These are phyloP conservation scores for Danionella cerebrum DNA, from an alignment of 2,113 vertebrate genomes.

Conservation along the genomic window DNA sequence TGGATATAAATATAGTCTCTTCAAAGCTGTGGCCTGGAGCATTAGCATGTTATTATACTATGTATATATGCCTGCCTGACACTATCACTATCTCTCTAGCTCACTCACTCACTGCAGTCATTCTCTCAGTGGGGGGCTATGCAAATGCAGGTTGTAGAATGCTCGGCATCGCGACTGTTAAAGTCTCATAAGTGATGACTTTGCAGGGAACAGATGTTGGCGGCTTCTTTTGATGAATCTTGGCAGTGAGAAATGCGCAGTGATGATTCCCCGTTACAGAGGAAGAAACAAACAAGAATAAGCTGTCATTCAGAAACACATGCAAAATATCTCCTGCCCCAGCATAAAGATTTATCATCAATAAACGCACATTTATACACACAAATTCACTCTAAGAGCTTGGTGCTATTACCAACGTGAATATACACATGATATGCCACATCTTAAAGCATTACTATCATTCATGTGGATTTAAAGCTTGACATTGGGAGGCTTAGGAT, in stretches of 20 bases:
- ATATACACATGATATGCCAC: background rate
- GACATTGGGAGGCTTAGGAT: background rate
- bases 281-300: conserved; percentile 31
- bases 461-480: background rate
- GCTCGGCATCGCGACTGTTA: background rate
- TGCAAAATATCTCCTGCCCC: conserved; percentile 22
- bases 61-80: conserved; percentile 17
- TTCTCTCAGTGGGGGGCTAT: conserved; percentile 37
- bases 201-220: conserved; percentile 41
- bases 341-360: conserved; percentile 29
- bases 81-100: no score
- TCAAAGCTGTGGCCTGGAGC: background rate
- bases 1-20: background rate
- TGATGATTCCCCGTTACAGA: conserved; percentile 14
- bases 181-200: conserved; percentile 40
- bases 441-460: conserved; percentile 29
- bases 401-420: background rate
- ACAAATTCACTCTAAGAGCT: background rate
- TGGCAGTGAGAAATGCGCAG: conserved; percentile 22
- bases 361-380: background rate
- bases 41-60: conserved; percentile 23
- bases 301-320: conserved; percentile 11
- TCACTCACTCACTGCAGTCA: conserved; percentile 20
- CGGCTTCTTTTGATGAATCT: conserved; percentile 21
- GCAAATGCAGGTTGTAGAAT: conserved; percentile 29